These are phyloP conservation scores for Chrysemys picta DNA, from an alignment of 2,113 vertebrate species.

Conservation along the genomic window DNA sequence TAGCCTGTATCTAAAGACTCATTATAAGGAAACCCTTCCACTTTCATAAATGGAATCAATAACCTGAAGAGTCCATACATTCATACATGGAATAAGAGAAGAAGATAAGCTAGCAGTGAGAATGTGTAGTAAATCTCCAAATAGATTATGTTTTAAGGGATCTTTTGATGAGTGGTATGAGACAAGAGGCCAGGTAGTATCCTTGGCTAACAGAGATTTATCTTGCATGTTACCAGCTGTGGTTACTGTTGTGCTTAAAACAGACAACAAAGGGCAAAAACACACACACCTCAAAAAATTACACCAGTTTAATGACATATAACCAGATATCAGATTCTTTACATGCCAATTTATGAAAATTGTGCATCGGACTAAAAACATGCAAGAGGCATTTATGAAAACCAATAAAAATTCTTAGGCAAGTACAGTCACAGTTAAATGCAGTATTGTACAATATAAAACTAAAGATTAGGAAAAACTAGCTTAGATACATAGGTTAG, in stretches of 20 bases:
- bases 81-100: background rate
- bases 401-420: slow-evolving; percentile 2
- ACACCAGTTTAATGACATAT: background rate
- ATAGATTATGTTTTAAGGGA: background rate
- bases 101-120: background rate
- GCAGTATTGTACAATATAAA: slow-evolving; percentile 8
- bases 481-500: slow-evolving; percentile 28
- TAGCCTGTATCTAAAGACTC: background rate
- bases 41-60: background rate
- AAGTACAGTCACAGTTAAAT: slow-evolving; percentile 28
- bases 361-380: background rate
- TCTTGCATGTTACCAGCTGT: background rate
- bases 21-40: background rate
- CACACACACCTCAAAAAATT: background rate
- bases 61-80: background rate
- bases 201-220: background rate
- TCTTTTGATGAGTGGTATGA: background rate
- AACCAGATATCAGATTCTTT: background rate
- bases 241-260: background rate
- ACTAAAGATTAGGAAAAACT: slow-evolving; percentile 38
- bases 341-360: background rate
- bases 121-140: background rate
- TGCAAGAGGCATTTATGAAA: background rate
- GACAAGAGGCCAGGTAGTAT: background rate
- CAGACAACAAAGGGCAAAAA: slow-evolving; percentile 8